Base-by-base conservation (phyloP, 1,140 invertebrate genomes). In the Anoplolepis gracilipes region DNA sequence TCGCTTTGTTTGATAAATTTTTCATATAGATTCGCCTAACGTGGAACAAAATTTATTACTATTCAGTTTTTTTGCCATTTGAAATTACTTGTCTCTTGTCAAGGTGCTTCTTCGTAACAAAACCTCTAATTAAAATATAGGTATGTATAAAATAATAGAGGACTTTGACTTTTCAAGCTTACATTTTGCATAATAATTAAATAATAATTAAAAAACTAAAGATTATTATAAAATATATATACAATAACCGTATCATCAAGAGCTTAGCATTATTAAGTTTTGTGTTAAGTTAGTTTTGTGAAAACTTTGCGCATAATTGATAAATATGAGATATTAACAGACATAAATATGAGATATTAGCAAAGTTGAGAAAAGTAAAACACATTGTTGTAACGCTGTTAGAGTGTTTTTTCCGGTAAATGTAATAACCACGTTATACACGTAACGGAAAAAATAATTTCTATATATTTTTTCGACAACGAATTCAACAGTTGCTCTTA, bases 41-140 rank as follows among this genome's bases (percentile, higher is more conserved):
- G 75, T 28, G 25, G n/a, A 55, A n/a, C 62, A 25, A 79, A 79
- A 79, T 69, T 79, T 62, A 55, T 57, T 64, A 33, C 22, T n/a
- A 19, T n/a, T n/a, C n/a, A n/a, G n/a, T 64, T 30, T 30, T 55
- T 79, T 53, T 7, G 16, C 62, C 25, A 6, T 16, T 25, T 36
- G 10, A 65, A 65, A 65, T n/a, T 30, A 49, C 65, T 65, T 62
- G 33, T 65, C 42, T 79, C 33, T 55, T 36, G 33, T 78, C 33
- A 36, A 67, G 25, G 7, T 30, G 5, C 7, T 28, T 25, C 2
- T 55, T 11, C 19, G 22, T 22, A 10, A 39, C 28, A 39, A 79
- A 39, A 55, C 8, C 28, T 1, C 16, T 28, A 28, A 55, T 69
- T 55, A 79, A 69, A 33, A 28, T 33, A 42, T 33, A 42, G 22